phyloP scores from a whole-genome alignment of 2,113 vertebrate species.

The Sinocyclocheilus maitianheensis region DNA sequence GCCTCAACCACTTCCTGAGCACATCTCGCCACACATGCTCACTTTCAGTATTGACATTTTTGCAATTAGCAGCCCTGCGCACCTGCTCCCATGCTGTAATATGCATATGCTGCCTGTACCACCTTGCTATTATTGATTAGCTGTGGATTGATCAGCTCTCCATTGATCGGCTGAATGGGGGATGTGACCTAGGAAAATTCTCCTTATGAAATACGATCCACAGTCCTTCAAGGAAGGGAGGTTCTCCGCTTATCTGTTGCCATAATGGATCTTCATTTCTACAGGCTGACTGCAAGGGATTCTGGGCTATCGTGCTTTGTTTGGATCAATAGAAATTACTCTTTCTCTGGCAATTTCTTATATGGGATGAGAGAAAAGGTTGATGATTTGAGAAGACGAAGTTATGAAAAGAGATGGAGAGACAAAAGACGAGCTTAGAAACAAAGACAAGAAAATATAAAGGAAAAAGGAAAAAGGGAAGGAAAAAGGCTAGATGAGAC shows the following conservation, averaged over 20 bases:
- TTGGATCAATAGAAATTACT: conserved; percentile 16
- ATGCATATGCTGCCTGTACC: conserved; percentile 65
- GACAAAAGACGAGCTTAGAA: background rate
- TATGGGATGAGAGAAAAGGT: background rate
- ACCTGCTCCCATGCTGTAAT: conserved; percentile 73
- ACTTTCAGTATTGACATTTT: conserved; percentile 69
- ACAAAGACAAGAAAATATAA: background rate
- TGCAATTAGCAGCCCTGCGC: conserved; percentile 75
- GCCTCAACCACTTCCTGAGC: conserved; percentile 21
- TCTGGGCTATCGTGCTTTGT: conserved; percentile 6
- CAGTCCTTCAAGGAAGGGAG: background rate
- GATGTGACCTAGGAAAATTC: conserved; percentile 1
- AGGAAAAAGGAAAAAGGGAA: background rate
- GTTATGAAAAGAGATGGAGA: background rate
- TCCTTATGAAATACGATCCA: background rate
- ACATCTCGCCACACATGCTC: conserved; percentile 33
- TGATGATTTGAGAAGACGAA: background rate
- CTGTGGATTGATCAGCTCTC: conserved; percentile 20
- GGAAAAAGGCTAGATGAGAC: background rate
- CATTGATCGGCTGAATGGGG: conserved; percentile 30
- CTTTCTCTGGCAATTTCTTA: background rate
- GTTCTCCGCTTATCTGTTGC: conserved; percentile 32
- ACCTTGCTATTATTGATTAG: conserved; percentile 75
- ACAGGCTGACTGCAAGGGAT: background rate
- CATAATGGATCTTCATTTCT: conserved; percentile 27